These are phyloP conservation scores for Excalfactoria chinensis DNA, from an alignment of 2,113 vertebrate genomes.

Conservation along the genomic window DNA sequence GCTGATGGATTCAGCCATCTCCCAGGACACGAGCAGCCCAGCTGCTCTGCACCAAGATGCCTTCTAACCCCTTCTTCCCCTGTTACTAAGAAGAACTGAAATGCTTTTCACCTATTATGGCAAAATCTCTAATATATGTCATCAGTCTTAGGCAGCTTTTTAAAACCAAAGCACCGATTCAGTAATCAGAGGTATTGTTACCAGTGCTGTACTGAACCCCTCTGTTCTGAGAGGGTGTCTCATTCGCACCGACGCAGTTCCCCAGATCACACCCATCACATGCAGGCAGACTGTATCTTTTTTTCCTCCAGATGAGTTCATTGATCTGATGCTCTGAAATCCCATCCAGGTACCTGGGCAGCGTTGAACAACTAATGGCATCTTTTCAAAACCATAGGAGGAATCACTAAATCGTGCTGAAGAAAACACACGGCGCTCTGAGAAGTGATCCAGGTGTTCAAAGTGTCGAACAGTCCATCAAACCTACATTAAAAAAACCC, in stretches of 20 bases:
- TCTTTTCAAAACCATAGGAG: background rate
- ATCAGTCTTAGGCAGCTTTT: background rate
- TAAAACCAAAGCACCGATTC: background rate
- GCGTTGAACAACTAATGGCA: background rate
- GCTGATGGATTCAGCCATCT: background rate
- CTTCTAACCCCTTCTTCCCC: background rate
- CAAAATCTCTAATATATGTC: background rate
- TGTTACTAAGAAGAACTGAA: background rate
- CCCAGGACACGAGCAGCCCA: background rate
- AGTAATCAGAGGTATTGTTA: background rate
- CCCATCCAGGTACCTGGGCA: background rate
- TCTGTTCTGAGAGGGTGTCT: background rate
- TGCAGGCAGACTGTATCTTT: background rate
- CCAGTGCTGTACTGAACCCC: background rate
- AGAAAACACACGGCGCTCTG: background rate
- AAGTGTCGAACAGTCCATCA: background rate
- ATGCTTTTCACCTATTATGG: constrained; percentile 22
- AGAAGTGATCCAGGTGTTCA: background rate
- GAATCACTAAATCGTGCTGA: background rate
- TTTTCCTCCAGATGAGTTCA: background rate
- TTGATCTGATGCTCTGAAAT: background rate
- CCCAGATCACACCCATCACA: background rate
- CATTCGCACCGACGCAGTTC: background rate
- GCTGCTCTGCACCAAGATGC: background rate
- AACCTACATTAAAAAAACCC: background rate